A percentile compares a stretch with the other conserved stretches of the same genome.
Conservation (phyloP, 2,113 vertebrate species). For the Syrmaticus mikado region DNA sequence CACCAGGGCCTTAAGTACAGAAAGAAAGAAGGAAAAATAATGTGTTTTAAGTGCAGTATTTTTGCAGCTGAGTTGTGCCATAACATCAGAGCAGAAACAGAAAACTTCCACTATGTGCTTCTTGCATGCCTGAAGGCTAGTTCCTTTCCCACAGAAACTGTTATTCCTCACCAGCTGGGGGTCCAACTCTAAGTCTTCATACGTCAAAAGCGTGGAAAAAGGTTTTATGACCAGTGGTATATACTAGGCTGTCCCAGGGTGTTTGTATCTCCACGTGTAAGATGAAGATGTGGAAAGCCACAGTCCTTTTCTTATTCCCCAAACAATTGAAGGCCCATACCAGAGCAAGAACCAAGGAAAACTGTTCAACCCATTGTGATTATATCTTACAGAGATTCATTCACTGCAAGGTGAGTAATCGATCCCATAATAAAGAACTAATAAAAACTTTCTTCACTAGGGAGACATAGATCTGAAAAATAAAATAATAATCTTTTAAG, state of each 20-base stretch:
- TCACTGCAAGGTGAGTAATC: constrained; percentile 29
- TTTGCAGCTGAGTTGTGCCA: not conserved
- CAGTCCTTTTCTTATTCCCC: not conserved
- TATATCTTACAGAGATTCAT: not conserved
- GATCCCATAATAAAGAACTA: not conserved
- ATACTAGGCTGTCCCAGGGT: not conserved
- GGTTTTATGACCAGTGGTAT: not conserved
- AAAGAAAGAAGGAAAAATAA: not conserved
- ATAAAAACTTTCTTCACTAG: not conserved
- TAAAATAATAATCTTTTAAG: not conserved
- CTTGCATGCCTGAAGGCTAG: not conserved
- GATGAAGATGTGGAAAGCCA: not conserved
- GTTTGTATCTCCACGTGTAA: not conserved
- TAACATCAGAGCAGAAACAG: not conserved
- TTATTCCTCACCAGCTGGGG: not conserved
- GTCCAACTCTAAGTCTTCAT: not conserved
- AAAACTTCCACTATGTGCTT: not conserved
- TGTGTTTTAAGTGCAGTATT: not conserved
- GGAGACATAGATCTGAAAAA: constrained; percentile 1
- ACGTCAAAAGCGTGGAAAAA: not conserved
- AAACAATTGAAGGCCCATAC: not conserved
- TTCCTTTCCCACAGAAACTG: not conserved
- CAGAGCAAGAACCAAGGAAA: not conserved
- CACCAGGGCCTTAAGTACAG: not conserved
- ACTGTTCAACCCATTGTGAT: not conserved